Base-by-base conservation (phyloP, 2,888 invertebrate genomes). In the Pachymerium ferrugineum region DNA sequence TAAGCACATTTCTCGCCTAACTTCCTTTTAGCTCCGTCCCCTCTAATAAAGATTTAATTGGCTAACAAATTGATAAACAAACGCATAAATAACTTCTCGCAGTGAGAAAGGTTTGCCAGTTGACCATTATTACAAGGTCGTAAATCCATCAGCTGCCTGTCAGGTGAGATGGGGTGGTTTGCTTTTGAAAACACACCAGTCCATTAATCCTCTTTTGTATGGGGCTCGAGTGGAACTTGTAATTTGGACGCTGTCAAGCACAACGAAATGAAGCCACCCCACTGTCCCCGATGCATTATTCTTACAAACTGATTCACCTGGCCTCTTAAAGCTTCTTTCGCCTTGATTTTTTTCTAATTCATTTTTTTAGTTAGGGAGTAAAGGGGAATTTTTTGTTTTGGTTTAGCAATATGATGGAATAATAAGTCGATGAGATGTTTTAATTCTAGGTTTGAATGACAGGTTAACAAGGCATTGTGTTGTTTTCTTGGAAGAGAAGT, bases 1-100 rank as follows among this genome's bases (percentile, higher is more conserved):
- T 33, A 33, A 8, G 33, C 12, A 16, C 25, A 67, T 67, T 67
- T 19, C 67, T 14, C 12, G 10, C 10, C 10, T 19, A 2, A 67
- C 67, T 67, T 67, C 67, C 67, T 67, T 67, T 67, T 28, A 16
- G 67, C 16, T 28, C 12, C 42, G 42, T 42, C 42, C 29, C 31
- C 70, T 19, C 70, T 70, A 70, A 70, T 70, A 70, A 70, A 70
- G 70, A 70, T 70, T 70, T 70, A 70, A 70, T 70, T 70, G 70
- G 35, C 35, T 25, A 33, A 70, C 70, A 70, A 70, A 70, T 70
- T 70, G 70, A 70, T 70, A 70, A 70, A 70, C 70, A 70, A 70
- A 70, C 35, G 33, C 70, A 70, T 70, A 70, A 70, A 70, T 70
- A 31, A 70, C 8, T 22, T 70, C 5, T 3, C 31, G 47, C 47